Percentiles rank a stretch among this genome's conserved stretches.
phyloP scores from a whole-genome alignment of 2,797 vertebrate species.

The Nannoperca obscura region DNA sequence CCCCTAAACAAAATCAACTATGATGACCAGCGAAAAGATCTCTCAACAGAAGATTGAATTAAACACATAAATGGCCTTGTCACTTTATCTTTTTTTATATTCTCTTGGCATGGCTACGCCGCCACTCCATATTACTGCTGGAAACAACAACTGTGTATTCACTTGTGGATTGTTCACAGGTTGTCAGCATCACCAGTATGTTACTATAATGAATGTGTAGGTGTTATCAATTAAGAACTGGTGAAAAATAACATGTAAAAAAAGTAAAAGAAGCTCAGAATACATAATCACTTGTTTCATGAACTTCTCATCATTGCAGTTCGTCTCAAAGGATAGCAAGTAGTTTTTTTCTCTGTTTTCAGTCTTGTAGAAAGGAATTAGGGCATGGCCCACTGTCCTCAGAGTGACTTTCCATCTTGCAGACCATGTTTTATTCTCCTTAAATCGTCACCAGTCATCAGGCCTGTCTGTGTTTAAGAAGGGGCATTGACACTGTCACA shows the following conservation, averaged over 20 bases:
- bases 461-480: slow-evolving; percentile 27
- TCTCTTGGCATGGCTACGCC: slow-evolving; percentile 48
- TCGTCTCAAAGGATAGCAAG: background rate
- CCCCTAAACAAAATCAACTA: slow-evolving; percentile 75
- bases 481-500: slow-evolving; percentile 43
- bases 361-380: slow-evolving; percentile 37
- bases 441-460: slow-evolving; percentile 43
- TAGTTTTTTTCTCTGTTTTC: slow-evolving; percentile 9
- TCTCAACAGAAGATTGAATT: slow-evolving; percentile 72
- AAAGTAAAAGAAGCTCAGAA: background rate
- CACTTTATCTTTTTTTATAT: slow-evolving; percentile 71
- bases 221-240: background rate
- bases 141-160: slow-evolving; percentile 49
- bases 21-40: slow-evolving; percentile 66
- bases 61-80: slow-evolving; percentile 74
- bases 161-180: slow-evolving; percentile 43
- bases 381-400: slow-evolving; percentile 71
- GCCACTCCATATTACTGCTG: slow-evolving; percentile 62
- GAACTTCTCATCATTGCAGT: slow-evolving; percentile 10
- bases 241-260: background rate
- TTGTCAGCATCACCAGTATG: slow-evolving; percentile 2
- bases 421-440: slow-evolving; percentile 53
- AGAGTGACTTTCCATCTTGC: slow-evolving; percentile 60
- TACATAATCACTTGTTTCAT: background rate
- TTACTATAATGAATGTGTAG: slow-evolving; percentile 4